Evolutionary conservation across 2,888 invertebrate species (phyloP), one percentile per base, ranked within the genome.

Genomic region (Drosophila neonasuta): DNA sequence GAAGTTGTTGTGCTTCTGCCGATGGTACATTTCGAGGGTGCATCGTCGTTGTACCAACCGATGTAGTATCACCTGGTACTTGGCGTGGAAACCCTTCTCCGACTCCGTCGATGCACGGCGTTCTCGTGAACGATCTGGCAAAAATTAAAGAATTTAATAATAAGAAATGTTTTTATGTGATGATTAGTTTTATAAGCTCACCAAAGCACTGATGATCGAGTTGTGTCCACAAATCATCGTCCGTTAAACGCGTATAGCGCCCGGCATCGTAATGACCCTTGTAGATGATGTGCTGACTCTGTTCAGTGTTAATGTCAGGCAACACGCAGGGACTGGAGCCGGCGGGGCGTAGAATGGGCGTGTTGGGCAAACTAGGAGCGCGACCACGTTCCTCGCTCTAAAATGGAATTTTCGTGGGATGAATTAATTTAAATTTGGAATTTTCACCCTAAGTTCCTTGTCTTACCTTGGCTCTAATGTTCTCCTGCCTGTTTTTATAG

Each of bases 21-120:
- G 93, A 87, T 95, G 94, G 88, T 97, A 97, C 94, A 97, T 95
- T 91, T 97, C 97, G 56, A 97, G 94, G 88, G 96, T 97, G 54
- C 97, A 96, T 89, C 96, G 95, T 59, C 97, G 92, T 90, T 97
- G 97, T 0, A 97, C 96, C 92, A 97, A 94, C 58, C 97, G 93
- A 90, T 97, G 97, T 3, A 97, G 96, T 65, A 97, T 94, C 17
- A 96, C 95, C 83, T 96, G 96, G 88, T 96, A 97, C 80, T 95
- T 94, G 88, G 96, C 95, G 82, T 95, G 94, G 90, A 97, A 97
- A 80, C 96, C 96, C 73, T 94, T 94, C 89, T 97, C 97, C 1
- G 97, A 97, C 65, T 95, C 95, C 0, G 97, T 96, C 0, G 94
- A 94, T 42, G 92, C 93, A 58, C 93, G 90, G 34, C 93, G 91